Conservation (phyloP, 1,140 invertebrate genomes). For the Batillaria attramentaria region DNA sequence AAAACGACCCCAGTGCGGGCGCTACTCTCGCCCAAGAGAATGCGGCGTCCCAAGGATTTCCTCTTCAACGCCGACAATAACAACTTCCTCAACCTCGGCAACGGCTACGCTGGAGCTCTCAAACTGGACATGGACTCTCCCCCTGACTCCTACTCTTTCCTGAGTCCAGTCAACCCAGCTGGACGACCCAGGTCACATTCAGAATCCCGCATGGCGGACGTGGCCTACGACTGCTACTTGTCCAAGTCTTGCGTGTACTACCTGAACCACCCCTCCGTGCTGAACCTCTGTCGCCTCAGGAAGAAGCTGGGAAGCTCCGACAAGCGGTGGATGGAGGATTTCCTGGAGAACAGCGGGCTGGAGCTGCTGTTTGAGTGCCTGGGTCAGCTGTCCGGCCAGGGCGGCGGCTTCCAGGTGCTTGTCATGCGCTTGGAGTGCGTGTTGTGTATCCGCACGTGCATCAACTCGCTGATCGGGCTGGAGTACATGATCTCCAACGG, state of each 20-base stretch:
- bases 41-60: background rate
- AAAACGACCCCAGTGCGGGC: background rate
- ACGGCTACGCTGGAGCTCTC: background rate
- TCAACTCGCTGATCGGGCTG: slow-evolving; percentile 73
- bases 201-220: slow-evolving; percentile 47
- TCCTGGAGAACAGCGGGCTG: slow-evolving; percentile 70
- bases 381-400: slow-evolving; percentile 51
- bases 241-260: slow-evolving; percentile 44
- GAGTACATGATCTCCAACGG: slow-evolving; percentile 47
- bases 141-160: background rate
- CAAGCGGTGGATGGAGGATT: slow-evolving; percentile 72
- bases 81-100: background rate
- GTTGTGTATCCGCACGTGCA: slow-evolving; percentile 71
- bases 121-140: background rate
- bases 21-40: slow-evolving; percentile 5
- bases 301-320: slow-evolving; percentile 46
- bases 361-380: slow-evolving; percentile 72
- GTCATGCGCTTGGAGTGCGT: slow-evolving; percentile 69
- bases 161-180: background rate
- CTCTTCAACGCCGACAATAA: background rate
- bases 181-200: slow-evolving; percentile 40
- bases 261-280: slow-evolving; percentile 42
- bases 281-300: slow-evolving; percentile 45
- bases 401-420: background rate
- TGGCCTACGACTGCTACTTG: slow-evolving; percentile 41